Conservation (phyloP, 2,113 vertebrate genomes). For the Lycaon pictus region DNA sequence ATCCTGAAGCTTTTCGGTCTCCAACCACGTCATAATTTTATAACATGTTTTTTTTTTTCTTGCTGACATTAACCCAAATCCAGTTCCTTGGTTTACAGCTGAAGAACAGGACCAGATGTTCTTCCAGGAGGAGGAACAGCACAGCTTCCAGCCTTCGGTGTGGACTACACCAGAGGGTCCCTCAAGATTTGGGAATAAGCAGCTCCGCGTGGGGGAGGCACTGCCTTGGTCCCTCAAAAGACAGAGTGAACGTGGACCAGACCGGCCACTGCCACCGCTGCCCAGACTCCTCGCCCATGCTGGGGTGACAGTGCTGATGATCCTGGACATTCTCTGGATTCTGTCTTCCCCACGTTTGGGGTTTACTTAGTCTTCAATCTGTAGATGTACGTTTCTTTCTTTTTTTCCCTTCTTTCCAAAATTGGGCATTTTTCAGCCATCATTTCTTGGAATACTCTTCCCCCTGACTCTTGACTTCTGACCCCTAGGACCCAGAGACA, state of each 20-base stretch:
- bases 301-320: neutral
- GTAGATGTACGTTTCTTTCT: neutral
- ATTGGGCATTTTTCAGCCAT: neutral
- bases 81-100: neutral
- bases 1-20: too few relatives aligned
- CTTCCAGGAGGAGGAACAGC: neutral
- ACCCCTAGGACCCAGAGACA: too few relatives aligned
- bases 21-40: neutral
- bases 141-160: neutral
- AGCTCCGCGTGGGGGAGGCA: neutral
- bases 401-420: neutral
- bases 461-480: neutral
- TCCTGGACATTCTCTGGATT: neutral
- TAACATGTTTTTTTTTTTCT: neutral
- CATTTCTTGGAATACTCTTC: neutral
- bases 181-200: too few relatives aligned
- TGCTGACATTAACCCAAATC: too few relatives aligned
- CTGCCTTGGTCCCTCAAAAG: rapidly evolving
- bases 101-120: too few relatives aligned
- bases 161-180: too few relatives aligned
- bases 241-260: neutral
- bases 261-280: rapidly evolving
- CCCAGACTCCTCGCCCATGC: neutral
- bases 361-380: neutral
- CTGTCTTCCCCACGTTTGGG: neutral